phyloP scores from a whole-genome alignment of 2,797 vertebrate species.

The Masticophis lateralis region DNA sequence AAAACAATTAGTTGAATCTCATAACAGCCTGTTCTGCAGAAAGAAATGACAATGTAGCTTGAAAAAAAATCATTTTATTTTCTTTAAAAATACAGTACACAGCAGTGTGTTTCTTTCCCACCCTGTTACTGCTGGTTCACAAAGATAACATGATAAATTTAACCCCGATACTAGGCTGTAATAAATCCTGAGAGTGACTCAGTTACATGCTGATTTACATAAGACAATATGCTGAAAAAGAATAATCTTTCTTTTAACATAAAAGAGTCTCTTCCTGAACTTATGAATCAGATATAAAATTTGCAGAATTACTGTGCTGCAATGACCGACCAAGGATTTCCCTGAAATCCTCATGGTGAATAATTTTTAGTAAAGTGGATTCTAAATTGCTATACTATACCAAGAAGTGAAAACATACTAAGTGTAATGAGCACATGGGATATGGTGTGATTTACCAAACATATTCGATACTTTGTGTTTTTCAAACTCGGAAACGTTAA shows the following conservation, averaged over 20 bases:
- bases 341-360: conserved; percentile 66
- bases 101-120: conserved; percentile 69
- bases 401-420: conserved; percentile 60
- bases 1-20: background rate
- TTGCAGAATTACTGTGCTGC: conserved; percentile 71
- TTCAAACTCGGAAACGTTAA: background rate
- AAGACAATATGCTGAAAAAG: conserved; percentile 70
- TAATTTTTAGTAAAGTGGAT: conserved; percentile 63
- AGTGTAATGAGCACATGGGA: conserved; percentile 58
- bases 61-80: conserved; percentile 62
- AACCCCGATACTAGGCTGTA: conserved; percentile 72
- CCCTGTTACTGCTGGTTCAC: conserved; percentile 72
- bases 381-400: conserved; percentile 63
- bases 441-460: conserved; percentile 64
- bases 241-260: conserved; percentile 76
- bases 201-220: conserved; percentile 67
- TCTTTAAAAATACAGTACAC: conserved; percentile 80
- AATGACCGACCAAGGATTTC: conserved; percentile 62
- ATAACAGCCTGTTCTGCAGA: background rate
- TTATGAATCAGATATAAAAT: conserved; percentile 72
- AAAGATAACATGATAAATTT: conserved; percentile 67
- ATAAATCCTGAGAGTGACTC: conserved; percentile 75
- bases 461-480: conserved; percentile 35
- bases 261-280: conserved; percentile 75
- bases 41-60: background rate